phyloP scores from a whole-genome alignment of 2,113 vertebrate genomes.

The Hylia prasina region DNA sequence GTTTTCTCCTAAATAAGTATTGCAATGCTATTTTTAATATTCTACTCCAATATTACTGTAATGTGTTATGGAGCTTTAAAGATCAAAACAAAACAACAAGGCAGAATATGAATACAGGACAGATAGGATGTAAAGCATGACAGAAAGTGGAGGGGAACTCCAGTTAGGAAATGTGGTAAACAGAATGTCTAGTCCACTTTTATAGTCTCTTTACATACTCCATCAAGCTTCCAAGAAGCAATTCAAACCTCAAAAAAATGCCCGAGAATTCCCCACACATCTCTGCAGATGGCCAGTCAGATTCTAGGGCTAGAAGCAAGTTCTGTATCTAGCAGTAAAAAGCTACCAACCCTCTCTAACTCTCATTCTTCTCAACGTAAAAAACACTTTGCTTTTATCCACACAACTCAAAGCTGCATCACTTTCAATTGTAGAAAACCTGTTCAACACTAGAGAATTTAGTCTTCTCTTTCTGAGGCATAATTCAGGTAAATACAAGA shows the following conservation, averaged over 20 bases:
- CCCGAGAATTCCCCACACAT: fast-evolving
- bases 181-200: background rate
- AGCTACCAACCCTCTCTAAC: background rate
- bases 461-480: background rate
- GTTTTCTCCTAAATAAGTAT: background rate
- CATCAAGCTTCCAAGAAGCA: background rate
- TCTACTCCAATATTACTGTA: background rate
- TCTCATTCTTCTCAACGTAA: background rate
- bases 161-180: background rate
- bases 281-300: background rate
- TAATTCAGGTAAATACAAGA: background rate
- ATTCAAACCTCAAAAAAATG: background rate
- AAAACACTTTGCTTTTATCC: background rate
- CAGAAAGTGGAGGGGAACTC: background rate
- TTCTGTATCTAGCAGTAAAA: background rate
- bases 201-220: background rate
- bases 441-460: background rate
- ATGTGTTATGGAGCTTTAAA: background rate
- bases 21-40: background rate
- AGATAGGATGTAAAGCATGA: background rate
- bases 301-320: background rate
- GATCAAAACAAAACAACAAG: background rate
- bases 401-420: background rate
- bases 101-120: background rate
- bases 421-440: background rate